Conservation (phyloP, 1,140 invertebrate species). For the Trichonephila clavata region DNA sequence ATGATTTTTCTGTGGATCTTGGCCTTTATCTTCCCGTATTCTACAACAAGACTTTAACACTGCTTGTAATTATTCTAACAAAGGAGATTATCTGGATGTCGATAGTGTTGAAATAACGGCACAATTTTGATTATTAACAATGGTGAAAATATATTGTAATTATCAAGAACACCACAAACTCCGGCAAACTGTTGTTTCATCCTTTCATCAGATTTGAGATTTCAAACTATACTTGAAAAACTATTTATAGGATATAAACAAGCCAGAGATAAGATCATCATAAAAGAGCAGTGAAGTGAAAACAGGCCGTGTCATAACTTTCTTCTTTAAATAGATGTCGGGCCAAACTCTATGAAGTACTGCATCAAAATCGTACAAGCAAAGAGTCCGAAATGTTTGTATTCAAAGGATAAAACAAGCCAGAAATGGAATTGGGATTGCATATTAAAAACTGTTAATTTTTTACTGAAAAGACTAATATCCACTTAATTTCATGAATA, state of each 20-base stretch:
- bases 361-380: not conserved
- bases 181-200: not conserved
- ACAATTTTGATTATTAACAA: constrained; percentile 53
- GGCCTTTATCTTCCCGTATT: constrained; percentile 59
- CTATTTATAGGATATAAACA: not conserved
- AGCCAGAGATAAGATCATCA: not conserved
- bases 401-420: not conserved
- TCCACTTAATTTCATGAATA: not conserved
- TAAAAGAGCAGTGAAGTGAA: not conserved
- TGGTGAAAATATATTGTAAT: not conserved
- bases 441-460: not conserved
- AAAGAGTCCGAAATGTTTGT: not conserved
- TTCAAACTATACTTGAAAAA: not conserved
- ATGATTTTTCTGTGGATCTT: constrained; percentile 65
- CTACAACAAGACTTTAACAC: constrained; percentile 64
- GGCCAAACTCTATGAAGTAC: not conserved
- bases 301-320: not conserved
- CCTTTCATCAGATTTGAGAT: not conserved
- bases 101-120: constrained; percentile 60
- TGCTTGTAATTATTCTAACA: constrained; percentile 53
- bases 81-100: constrained; percentile 66
- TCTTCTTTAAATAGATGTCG: not conserved
- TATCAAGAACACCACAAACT: not conserved
- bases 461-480: not conserved
- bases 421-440: not conserved